Percentiles rank a stretch among this genome's conserved stretches.
These are phyloP conservation scores for Apantesis nais DNA, from an alignment of 2,888 invertebrate genomes.

Conservation along the genomic window DNA sequence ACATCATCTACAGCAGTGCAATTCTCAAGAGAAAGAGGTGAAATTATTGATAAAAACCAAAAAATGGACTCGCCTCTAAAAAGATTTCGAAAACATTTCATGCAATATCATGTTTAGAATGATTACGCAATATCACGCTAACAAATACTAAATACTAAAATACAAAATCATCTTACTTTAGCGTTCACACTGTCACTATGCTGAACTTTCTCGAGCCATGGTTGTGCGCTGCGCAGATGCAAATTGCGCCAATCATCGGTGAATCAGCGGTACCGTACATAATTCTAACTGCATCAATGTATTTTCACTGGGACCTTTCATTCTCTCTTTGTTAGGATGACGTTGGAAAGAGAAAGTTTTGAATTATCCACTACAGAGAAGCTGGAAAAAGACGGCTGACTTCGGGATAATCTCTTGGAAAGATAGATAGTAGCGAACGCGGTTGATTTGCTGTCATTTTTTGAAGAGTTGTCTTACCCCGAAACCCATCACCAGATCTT, in stretches of 20 bases:
- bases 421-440: background rate
- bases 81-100: constrained; percentile 22
- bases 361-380: background rate
- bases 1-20: background rate
- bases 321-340: constrained; percentile 7
- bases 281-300: constrained; percentile 24
- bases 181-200: constrained; percentile 36
- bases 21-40: background rate
- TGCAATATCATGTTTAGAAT: too few relatives aligned
- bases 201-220: constrained; percentile 38
- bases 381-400: background rate
- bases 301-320: constrained; percentile 45
- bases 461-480: too few relatives aligned
- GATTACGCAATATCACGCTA: constrained; percentile 34
- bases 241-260: constrained; percentile 45
- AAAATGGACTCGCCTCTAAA: background rate
- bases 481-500: too few relatives aligned
- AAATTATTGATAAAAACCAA: background rate
- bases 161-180: constrained; percentile 36
- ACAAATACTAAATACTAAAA: constrained; percentile 18
- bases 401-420: background rate
- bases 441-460: too few relatives aligned
- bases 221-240: constrained; percentile 39
- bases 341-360: constrained; percentile 1
- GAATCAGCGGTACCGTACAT: constrained; percentile 38